Evolutionary conservation across 2,797 vertebrate species (phyloP), one percentile per base, ranked within the genome.

Genomic region (Babyrousa celebensis): DNA sequence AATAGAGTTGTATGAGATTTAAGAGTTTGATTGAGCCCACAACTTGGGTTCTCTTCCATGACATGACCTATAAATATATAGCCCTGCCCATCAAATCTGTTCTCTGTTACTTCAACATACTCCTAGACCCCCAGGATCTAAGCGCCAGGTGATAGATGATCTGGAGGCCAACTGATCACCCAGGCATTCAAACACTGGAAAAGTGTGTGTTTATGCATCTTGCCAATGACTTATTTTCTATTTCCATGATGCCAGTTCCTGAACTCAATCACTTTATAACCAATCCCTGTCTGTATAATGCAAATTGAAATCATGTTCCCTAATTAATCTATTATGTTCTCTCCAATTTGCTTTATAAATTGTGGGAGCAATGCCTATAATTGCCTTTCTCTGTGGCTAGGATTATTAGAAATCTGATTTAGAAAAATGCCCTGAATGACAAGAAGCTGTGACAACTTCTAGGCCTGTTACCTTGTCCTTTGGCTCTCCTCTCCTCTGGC

Each of bases 281-380:
- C 74, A 90, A 96, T 58, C 85, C 60, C 54, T 91, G n/a, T 75
- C 85, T 91, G 25, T 32, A 96, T 78, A 96, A 79, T 68, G 43
- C 74, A 92, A 93, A 96, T 95, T 91, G 74, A 82, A 94, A 92
- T 29, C 62, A 77, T 92, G 85, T 92, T 96, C 60, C 78, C 63
- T 97, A 96, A 96, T 92, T 95, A 96, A 89, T 92, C 82, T 80
- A 89, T 62, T 96, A 80, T 92, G 36, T 94, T 97, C 72, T 82
- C 20, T 68, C 62, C 82, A 92, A 91, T 84, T 92, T 95, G 60
- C 62, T 86, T 97, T 67, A 52, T 83, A 85, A 95, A 78, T 89
- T 91, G 16, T 75, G 96, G 48, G 23, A 58, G 21, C 48, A 52
- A 70, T 67, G 27, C 56, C 74, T 94, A 48, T 85, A 63, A 85